phyloP scores from a whole-genome alignment of 2,113 vertebrate species.

The Tupaia chinensis region DNA sequence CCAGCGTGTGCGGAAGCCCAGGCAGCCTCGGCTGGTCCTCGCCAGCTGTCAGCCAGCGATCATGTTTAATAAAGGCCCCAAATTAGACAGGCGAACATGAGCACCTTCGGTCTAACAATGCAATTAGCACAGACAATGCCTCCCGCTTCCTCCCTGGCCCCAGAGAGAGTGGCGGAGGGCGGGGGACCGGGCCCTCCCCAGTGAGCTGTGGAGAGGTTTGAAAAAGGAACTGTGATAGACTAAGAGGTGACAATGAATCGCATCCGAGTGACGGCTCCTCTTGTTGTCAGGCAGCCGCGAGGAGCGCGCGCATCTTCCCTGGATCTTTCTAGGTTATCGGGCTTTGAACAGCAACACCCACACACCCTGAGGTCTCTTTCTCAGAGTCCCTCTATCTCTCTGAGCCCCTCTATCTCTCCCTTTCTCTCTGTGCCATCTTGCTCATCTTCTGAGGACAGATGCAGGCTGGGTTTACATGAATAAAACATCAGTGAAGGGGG shows the following conservation, averaged over 20 bases:
- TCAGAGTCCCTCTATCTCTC: not conserved
- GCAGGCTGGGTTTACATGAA: conserved; percentile 69
- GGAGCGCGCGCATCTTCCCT: not conserved
- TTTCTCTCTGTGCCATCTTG: not conserved
- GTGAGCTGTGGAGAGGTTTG: conserved; percentile 64
- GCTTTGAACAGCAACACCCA: conserved; percentile 54
- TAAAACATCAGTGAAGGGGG: conserved; percentile 69
- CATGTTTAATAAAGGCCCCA: conserved; percentile 81
- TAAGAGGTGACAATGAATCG: conserved; percentile 69
- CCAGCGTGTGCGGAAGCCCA: not conserved
- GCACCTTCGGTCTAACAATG: conserved; percentile 81
- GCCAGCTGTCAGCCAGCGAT: conserved; percentile 79
- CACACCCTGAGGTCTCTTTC: not conserved
- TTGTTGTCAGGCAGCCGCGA: not conserved
- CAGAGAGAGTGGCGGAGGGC: not conserved
- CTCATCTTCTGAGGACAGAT: conserved; percentile 64
- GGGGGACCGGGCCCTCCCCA: not conserved
- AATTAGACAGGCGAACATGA: conserved; percentile 78
- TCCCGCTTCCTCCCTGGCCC: conserved; percentile 55
- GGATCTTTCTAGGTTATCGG: conserved; percentile 11
- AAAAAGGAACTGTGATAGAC: conserved; percentile 61
- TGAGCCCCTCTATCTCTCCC: not conserved
- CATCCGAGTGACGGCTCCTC: conserved; percentile 17
- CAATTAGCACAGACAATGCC: conserved; percentile 83
- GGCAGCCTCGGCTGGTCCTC: not conserved